Evolutionary conservation across 1,140 invertebrate genomes (phyloP).

Genomic region (Scaptomyza montana): DNA sequence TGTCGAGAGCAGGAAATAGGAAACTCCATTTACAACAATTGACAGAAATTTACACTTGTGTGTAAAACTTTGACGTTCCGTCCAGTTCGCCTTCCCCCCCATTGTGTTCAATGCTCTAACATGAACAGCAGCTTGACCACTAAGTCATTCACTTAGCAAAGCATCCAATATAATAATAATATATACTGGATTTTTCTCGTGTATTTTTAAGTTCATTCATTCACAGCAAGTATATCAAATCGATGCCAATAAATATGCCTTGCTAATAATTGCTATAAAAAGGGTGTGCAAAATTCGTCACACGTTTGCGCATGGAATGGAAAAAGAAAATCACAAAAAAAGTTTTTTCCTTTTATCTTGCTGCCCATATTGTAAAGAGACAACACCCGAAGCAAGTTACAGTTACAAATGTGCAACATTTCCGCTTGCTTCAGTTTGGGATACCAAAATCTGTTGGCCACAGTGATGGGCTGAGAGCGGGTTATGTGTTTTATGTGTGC

Average conservation of each 20-base stretch:
- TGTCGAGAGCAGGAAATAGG: constrained; percentile 57
- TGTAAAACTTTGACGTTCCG: constrained; percentile 61
- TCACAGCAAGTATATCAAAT: constrained; percentile 16
- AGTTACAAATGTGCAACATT: constrained; percentile 82
- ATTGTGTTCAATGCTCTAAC: constrained; percentile 2
- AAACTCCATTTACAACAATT: constrained; percentile 74
- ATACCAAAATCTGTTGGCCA: constrained; percentile 76
- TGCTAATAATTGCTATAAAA: neutral
- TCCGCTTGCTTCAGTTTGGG: constrained; percentile 71
- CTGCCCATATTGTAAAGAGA: constrained; percentile 25
- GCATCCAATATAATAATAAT: neutral
- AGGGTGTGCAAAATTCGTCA: constrained; percentile 40
- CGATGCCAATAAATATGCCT: constrained; percentile 18
- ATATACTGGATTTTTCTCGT: neutral
- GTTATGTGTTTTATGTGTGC: constrained; percentile 12
- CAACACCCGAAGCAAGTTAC: constrained; percentile 36
- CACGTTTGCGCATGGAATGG: neutral
- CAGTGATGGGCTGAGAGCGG: constrained; percentile 57
- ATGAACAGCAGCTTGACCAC: neutral
- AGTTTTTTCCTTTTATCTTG: constrained; percentile 30
- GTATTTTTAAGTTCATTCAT: neutral
- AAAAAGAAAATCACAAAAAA: constrained; percentile 7
- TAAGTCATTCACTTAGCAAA: neutral
- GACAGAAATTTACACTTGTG: constrained; percentile 76
- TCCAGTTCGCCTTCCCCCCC: constrained; percentile 1